Evolutionary conservation across 1,140 invertebrate genomes (phyloP), one percentile per base, ranked within the genome.

Genomic region (Euwallacea fornicatus): DNA sequence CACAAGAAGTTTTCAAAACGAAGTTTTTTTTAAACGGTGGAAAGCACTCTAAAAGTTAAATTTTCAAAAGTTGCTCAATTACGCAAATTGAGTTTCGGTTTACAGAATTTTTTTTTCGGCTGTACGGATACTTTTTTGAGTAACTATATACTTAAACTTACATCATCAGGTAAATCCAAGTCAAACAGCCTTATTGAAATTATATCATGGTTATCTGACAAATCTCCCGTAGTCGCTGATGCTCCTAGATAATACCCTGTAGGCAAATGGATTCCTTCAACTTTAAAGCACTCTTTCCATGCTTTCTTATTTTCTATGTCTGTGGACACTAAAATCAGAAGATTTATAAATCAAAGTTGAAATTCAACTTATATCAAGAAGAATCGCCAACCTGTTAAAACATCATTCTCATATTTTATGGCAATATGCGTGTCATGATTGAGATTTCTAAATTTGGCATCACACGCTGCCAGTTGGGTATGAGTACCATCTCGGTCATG

Each of bases 401-500:
- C 88, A 80, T 98, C 94, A 77, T 91, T 91, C 82, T 95, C 93
- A 80, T 99, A 99, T 79, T 93, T 86, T 64, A 99, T 91, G 42
- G 93, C 88, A 53, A 99, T 79, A 78, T 93, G 91, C 9, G 97
- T 97, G 76, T 98, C 96, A 77, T 96, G 88, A 66, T 96, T 90
- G 59, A 93, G 85, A 84, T 98, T 98, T 71, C 98, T 86, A 80
- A 99, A 95, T 79, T 97, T 95, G 1, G 94, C 92, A 83, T 95
- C 93, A 83, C 94, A 97, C 10, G 97, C 97, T 43, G 93, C 91
- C 7, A 99, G 79, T 82, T 98, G 94, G 0, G 97, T 99, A 83
- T 98, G 96, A 2, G 97, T 99, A 50, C 98, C 98, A 86, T 99
- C 98, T 42, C 92, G 83, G 82, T 99, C 98, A 83, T 99, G 97